phyloP scores from a whole-genome alignment of 2,113 vertebrate genomes.

The Gyps fulvus region DNA sequence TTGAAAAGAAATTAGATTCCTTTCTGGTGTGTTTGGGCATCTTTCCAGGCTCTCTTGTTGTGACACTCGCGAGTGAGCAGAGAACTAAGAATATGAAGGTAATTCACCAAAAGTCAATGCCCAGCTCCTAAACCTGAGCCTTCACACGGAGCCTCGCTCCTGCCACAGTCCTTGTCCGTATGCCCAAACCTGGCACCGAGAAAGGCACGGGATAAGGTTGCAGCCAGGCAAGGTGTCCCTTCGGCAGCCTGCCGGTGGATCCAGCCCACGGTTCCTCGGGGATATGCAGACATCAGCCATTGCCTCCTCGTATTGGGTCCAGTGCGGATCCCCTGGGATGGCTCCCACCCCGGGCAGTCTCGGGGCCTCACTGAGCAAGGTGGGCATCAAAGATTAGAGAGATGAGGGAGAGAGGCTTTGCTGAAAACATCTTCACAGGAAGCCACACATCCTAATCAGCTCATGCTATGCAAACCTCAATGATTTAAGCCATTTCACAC shows the following conservation, averaged over 20 bases:
- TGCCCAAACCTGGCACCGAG: rapidly evolving
- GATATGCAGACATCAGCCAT: rapidly evolving
- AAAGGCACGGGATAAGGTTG: neutral
- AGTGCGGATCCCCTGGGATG: rapidly evolving
- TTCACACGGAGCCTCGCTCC: rapidly evolving
- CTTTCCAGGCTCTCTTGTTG: conserved; percentile 55
- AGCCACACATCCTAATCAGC: neutral
- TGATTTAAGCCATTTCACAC: neutral
- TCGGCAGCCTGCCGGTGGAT: neutral
- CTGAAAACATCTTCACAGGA: neutral
- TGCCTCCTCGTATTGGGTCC: rapidly evolving
- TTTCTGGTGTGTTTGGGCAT: conserved; percentile 26
- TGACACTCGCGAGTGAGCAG: neutral
- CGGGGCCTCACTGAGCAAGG: neutral
- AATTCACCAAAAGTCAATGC: conserved; percentile 54
- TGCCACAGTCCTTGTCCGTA: neutral
- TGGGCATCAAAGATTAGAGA: neutral
- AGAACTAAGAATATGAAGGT: conserved; percentile 18
- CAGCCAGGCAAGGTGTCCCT: neutral
- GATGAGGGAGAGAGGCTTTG: neutral
- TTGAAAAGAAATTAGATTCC: conserved; percentile 57
- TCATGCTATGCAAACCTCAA: neutral
- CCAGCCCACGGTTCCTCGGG: neutral
- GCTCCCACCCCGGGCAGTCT: neutral
- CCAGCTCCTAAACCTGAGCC: neutral